These are phyloP conservation scores for Anagrus nilaparvatae DNA, from an alignment of 1,140 invertebrate species.

Conservation along the genomic window DNA sequence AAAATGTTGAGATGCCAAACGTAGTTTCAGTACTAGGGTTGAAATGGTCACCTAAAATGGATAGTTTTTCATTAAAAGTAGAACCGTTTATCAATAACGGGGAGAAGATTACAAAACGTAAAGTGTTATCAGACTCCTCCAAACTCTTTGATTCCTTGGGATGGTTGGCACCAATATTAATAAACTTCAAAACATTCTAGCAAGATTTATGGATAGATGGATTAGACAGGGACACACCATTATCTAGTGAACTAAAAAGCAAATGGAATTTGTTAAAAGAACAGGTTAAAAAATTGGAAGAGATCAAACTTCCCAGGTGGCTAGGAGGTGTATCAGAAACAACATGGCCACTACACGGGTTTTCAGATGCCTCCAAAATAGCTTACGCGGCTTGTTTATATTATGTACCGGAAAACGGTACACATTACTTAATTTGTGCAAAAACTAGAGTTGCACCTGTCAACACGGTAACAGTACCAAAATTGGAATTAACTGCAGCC, in stretches of 20 bases:
- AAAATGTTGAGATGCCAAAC: neutral
- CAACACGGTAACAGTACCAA: too few relatives aligned
- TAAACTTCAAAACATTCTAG: constrained; percentile 32
- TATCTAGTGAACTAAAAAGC: constrained; percentile 19
- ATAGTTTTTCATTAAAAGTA: constrained; percentile 19
- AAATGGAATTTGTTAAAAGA: constrained; percentile 18
- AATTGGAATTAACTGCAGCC: too few relatives aligned
- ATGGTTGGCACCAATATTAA: constrained; percentile 26
- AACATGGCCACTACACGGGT: constrained; percentile 20
- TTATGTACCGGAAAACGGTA: too few relatives aligned
- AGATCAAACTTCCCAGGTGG: constrained; percentile 17
- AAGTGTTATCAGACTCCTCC: constrained; percentile 20
- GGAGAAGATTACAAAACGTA: constrained; percentile 22
- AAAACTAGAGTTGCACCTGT: too few relatives aligned
- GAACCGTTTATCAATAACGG: neutral
- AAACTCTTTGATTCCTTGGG: constrained; percentile 31
- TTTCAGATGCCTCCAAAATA: constrained; percentile 22
- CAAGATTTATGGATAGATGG: constrained; percentile 28
- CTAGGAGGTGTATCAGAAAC: neutral
- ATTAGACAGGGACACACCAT: constrained; percentile 27
- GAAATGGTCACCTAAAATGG: constrained; percentile 23
- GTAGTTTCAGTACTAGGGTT: constrained; percentile 23
- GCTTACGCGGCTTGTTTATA: constrained; percentile 24
- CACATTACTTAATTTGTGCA: too few relatives aligned
- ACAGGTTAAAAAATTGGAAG: constrained; percentile 13